Conservation (phyloP, 2,113 vertebrate genomes). For the Heterochromis multidens region DNA sequence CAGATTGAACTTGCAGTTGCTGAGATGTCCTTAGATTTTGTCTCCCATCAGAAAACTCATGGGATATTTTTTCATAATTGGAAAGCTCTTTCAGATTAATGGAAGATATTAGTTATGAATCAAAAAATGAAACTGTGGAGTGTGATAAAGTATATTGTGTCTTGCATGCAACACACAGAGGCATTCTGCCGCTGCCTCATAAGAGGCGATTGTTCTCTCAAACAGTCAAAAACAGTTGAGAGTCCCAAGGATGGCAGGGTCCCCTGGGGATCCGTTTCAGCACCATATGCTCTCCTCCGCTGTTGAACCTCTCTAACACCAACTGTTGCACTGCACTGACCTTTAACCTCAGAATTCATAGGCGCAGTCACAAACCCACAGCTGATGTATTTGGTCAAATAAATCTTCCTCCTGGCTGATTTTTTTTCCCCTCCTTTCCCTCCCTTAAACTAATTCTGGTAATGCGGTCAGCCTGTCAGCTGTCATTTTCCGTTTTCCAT, state of each 20-base stretch:
- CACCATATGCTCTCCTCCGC: constrained; percentile 57
- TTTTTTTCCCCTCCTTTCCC: background rate
- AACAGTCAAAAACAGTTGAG: constrained; percentile 26
- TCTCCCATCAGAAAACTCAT: too few relatives aligned
- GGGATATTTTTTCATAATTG: too few relatives aligned
- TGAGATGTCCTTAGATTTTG: too few relatives aligned
- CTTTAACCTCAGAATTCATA: constrained; percentile 53
- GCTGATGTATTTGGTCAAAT: constrained; percentile 5
- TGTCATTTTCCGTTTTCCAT: background rate
- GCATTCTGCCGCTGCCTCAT: too few relatives aligned
- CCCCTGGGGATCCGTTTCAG: constrained; percentile 49
- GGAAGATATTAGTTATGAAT: too few relatives aligned
- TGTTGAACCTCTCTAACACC: constrained; percentile 37
- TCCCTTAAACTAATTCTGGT: background rate
- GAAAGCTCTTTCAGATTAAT: too few relatives aligned
- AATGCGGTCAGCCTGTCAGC: background rate
- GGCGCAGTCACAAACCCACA: background rate
- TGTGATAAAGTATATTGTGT: background rate
- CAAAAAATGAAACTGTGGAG: too few relatives aligned
- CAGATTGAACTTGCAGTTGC: too few relatives aligned
- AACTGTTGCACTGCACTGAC: constrained; percentile 57
- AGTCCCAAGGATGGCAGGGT: background rate
- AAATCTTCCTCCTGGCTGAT: background rate
- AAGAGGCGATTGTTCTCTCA: constrained; percentile 8
- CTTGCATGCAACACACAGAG: background rate